Conservation (phyloP, 2,797 vertebrate species). For the Hypotaenidia philippensis region DNA sequence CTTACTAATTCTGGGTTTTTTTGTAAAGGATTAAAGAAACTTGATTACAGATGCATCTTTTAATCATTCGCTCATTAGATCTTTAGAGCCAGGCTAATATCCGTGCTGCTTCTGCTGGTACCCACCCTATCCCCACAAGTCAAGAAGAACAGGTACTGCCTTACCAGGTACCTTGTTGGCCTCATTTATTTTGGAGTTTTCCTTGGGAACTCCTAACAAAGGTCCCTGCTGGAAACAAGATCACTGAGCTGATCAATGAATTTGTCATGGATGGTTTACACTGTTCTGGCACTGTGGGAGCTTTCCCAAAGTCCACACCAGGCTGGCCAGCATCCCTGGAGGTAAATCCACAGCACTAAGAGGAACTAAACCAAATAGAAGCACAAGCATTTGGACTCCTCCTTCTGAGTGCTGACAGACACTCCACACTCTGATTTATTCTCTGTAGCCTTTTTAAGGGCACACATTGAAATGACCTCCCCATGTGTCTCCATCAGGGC, state of each 20-base stretch:
- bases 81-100: neutral
- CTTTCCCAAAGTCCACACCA: neutral
- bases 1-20: neutral
- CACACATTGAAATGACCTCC: slow-evolving; percentile 50
- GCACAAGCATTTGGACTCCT: neutral
- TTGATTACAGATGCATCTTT: neutral
- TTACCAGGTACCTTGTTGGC: neutral
- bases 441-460: slow-evolving; percentile 35
- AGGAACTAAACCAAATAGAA: neutral
- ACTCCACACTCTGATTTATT: neutral
- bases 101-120: neutral
- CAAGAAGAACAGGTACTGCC: neutral
- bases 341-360: neutral
- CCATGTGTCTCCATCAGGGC: neutral
- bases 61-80: fast-evolving
- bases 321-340: neutral
- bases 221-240: neutral
- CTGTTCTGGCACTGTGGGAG: neutral
- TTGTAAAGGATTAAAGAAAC: slow-evolving; percentile 7
- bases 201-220: neutral
- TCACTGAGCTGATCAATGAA: neutral
- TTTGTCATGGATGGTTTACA: neutral
- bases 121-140: neutral
- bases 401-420: neutral
- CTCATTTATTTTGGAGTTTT: neutral